These are phyloP conservation scores for Silurus lanzhouensis DNA, from an alignment of 2,797 vertebrate genomes.

Conservation along the genomic window DNA sequence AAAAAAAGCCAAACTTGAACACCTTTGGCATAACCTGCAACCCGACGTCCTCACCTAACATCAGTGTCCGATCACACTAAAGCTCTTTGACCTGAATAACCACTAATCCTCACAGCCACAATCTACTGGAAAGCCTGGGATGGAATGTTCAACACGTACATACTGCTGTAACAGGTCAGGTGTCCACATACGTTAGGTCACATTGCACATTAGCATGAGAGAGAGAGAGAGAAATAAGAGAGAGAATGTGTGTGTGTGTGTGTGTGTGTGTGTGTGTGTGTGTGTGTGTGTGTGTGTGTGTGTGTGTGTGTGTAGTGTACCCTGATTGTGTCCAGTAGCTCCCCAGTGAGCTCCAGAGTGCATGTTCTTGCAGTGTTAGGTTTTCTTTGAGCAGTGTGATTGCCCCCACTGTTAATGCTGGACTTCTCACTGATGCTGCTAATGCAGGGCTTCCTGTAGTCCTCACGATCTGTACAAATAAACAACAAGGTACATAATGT, in stretches of 20 bases:
- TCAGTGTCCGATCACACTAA: neutral
- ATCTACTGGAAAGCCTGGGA: neutral
- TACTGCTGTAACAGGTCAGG: neutral
- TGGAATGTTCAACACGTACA: neutral
- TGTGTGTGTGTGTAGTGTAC: slow-evolving; percentile 60
- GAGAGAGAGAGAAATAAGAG: too few species aligned
- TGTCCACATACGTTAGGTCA: neutral
- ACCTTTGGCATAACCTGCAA: neutral
- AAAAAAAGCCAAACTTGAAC: neutral
- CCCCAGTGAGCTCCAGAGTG: slow-evolving; percentile 83
- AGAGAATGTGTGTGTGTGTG: neutral
- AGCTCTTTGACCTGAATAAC: neutral
- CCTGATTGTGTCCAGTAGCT: slow-evolving; percentile 81
- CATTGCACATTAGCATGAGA: neutral
- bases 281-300: slow-evolving; percentile 1
- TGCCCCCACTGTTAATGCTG: slow-evolving; percentile 80
- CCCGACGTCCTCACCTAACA: neutral
- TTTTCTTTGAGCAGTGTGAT: slow-evolving; percentile 75
- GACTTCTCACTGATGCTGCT: slow-evolving; percentile 72
- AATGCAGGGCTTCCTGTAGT: slow-evolving; percentile 78
- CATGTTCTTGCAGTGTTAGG: slow-evolving; percentile 73
- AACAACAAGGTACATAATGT: neutral
- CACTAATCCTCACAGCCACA: neutral
- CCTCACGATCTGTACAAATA: slow-evolving; percentile 77
- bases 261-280: slow-evolving; percentile 8